Base-by-base conservation (phyloP, 2,797 vertebrate species). In the Paguma larvata region DNA sequence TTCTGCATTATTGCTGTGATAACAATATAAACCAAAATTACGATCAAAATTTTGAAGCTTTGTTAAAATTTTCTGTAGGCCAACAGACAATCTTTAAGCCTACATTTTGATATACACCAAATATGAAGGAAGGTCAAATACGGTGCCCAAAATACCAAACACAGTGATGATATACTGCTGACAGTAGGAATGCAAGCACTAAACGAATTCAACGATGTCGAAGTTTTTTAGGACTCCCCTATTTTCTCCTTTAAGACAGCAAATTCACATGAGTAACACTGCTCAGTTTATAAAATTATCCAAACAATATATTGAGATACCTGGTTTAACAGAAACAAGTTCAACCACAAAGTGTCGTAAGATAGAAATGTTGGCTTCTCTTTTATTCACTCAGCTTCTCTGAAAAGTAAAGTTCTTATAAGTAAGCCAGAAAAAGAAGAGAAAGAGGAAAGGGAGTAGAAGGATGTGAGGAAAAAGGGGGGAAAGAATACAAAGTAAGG, bases 251-350 rank as follows among this genome's bases (percentile, higher is more conserved):
- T 19, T 56, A 89, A 89, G 34, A 86, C 10, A 92, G 34, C 41
- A 83, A 90, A 78, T 46, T 96, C 67, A 89, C 92, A 95, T 62
- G 41, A 94, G n/a, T 63, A 89, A 96, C 62, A 93, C 6, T 96
- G 14, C 7, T 86, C 51, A 87, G 59, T 86, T 95, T 80, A 80
- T 89, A 89, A 95, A 91, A 95, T 59, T 73, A 34, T 16, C 56
- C 65, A 78, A 88, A 88, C 68, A 96, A 92, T 38, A 27, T 46
- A 91, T 11, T 90, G 68, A 95, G 7, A 84, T 63, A 68, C 32
- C 80, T 62, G 23, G 53, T 92, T 93, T 92, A 72, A 89, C 27
- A 96, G 27, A 78, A 73, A 84, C 32, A 70, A 92, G 16, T 85
- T 80, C 77, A 91, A 95, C 19, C 92, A n/a, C 23, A 89, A 96